Conservation (phyloP, 64 coral and sea anemone species). For the Orbicella faveolata region DNA sequence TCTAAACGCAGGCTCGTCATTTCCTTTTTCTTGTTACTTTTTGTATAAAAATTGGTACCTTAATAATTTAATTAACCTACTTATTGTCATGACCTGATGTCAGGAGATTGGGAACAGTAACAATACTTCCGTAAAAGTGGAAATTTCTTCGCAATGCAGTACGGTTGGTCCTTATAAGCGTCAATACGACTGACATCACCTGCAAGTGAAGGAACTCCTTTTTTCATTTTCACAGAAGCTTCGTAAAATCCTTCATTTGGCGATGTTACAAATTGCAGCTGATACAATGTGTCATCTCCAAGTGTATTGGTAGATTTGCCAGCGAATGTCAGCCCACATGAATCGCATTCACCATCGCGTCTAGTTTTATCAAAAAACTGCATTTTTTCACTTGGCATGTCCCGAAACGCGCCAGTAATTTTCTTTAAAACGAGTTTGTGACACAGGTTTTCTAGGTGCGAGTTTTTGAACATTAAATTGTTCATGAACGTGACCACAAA, state of each 20-base stretch:
- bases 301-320: slow-evolving; percentile 12
- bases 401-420: slow-evolving; percentile 1
- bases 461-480: not conserved
- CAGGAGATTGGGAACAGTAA: not conserved
- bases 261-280: slow-evolving; percentile 26
- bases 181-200: slow-evolving; percentile 38
- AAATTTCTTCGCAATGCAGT: slow-evolving; percentile 13
- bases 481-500: slow-evolving; percentile 27
- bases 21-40: no score
- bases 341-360: not conserved
- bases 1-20: no score
- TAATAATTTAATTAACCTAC: not conserved
- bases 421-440: slow-evolving; percentile 15
- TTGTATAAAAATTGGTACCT: no score
- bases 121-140: slow-evolving; percentile 39
- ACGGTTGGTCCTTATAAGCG: slow-evolving; percentile 28
- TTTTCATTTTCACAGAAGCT: slow-evolving; percentile 14
- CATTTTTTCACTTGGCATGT: slow-evolving; percentile 34
- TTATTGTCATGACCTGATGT: not conserved
- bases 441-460: not conserved
- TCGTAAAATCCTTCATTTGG: slow-evolving; percentile 37
- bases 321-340: not conserved
- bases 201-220: slow-evolving; percentile 2
- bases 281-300: slow-evolving; percentile 13
- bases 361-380: not conserved